These are phyloP conservation scores for Pygoscelis antarcticus DNA, from an alignment of 2,113 vertebrate genomes.

Conservation along the genomic window DNA sequence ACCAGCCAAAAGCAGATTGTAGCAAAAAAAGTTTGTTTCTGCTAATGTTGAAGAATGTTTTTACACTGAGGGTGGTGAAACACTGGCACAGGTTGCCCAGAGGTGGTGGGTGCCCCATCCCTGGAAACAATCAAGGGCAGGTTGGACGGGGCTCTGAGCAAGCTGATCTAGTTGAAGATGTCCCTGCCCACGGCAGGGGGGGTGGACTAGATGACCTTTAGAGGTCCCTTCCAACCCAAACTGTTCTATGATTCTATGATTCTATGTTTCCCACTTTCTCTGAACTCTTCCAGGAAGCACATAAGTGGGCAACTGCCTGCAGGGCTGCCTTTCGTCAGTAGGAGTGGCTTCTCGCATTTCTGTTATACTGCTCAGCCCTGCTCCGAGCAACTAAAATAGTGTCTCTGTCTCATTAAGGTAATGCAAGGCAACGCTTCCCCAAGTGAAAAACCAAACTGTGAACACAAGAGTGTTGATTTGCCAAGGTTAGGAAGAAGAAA, in stretches of 20 bases:
- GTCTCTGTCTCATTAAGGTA: background rate
- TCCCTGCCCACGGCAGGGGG: too few species aligned
- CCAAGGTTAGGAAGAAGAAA: background rate
- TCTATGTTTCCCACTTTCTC: background rate
- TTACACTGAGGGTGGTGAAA: too few species aligned
- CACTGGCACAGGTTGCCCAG: too few species aligned
- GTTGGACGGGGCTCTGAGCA: too few species aligned
- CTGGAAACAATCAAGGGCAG: too few species aligned
- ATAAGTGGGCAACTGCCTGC: background rate
- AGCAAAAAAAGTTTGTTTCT: background rate
- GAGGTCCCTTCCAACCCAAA: too few species aligned
- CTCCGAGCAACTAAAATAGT: background rate
- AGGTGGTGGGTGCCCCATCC: too few species aligned
- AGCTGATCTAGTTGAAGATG: too few species aligned
- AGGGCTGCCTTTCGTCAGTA: background rate
- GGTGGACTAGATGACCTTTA: too few species aligned
- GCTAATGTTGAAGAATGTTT: background rate
- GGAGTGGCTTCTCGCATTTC: background rate
- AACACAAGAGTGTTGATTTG: background rate
- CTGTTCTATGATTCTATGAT: too few species aligned
- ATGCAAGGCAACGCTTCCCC: background rate
- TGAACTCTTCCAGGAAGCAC: background rate
- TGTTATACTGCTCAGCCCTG: background rate
- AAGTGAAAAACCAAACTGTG: background rate
- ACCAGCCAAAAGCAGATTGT: background rate